A percentile compares a stretch with the other conserved stretches of the same genome.
Evolutionary conservation across 2,113 vertebrate species (phyloP).

Genomic region (Mobula birostris): DNA sequence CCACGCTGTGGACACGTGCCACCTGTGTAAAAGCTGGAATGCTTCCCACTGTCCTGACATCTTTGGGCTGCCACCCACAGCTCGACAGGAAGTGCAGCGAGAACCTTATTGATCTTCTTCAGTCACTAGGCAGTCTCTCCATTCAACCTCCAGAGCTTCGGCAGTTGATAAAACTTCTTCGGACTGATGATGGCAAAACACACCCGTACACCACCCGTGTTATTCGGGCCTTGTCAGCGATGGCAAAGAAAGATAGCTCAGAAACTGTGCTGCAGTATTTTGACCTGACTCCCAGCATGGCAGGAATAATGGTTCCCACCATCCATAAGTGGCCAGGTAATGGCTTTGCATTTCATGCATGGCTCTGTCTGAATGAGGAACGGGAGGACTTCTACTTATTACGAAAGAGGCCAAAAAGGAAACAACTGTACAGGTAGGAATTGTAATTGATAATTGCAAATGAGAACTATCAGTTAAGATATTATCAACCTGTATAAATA

Average conservation of each 20-base stretch:
- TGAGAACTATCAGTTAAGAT: neutral
- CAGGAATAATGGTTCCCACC: conserved; percentile 88
- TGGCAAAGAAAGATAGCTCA: conserved; percentile 66
- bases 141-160: conserved; percentile 75
- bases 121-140: conserved; percentile 75
- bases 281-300: conserved; percentile 85
- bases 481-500: neutral
- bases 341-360: conserved; percentile 85
- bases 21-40: conserved; percentile 84
- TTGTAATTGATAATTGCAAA: neutral
- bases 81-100: conserved; percentile 69
- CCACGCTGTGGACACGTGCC: conserved; percentile 73
- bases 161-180: conserved; percentile 66
- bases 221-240: conserved; percentile 72
- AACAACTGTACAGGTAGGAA: conserved; percentile 87
- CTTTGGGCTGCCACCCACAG: conserved; percentile 54
- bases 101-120: conserved; percentile 71
- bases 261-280: conserved; percentile 78
- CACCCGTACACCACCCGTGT: conserved; percentile 61
- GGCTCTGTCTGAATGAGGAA: conserved; percentile 78
- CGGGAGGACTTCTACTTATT: conserved; percentile 42
- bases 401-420: conserved; percentile 70
- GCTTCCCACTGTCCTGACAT: conserved; percentile 66
- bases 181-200: conserved; percentile 41
- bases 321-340: conserved; percentile 84